Conservation (phyloP, 2,888 invertebrate genomes). For the Ametastegia equiseti region DNA sequence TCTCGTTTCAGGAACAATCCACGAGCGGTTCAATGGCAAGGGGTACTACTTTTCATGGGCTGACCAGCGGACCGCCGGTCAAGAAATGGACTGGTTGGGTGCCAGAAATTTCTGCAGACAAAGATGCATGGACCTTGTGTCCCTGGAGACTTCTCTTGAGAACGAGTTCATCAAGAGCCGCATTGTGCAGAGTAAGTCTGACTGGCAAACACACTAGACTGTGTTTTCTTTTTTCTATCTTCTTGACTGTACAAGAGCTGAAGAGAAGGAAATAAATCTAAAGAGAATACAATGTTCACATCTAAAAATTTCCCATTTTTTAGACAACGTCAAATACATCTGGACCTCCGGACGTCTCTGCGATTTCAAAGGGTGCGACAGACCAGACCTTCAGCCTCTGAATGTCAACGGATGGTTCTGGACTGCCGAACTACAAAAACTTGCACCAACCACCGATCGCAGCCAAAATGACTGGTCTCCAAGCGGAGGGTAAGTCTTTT, state of each 20-base stretch:
- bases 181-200: conserved; percentile 84
- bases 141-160: conserved; percentile 90
- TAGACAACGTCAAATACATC: conserved; percentile 88
- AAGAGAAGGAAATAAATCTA: too few relatives aligned
- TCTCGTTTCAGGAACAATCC: conserved; percentile 70
- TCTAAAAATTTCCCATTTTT: conserved; percentile 53
- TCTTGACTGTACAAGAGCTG: too few relatives aligned
- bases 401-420: conserved; percentile 94
- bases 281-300: not conserved
- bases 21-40: conserved; percentile 78
- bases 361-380: conserved; percentile 93
- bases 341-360: conserved; percentile 95
- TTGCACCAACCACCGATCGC: conserved; percentile 89
- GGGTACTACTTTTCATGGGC: conserved; percentile 95
- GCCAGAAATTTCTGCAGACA: conserved; percentile 92
- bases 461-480: conserved; percentile 93
- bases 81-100: conserved; percentile 90
- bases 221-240: not conserved
- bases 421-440: conserved; percentile 91
- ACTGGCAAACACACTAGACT: not conserved
- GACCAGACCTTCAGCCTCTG: conserved; percentile 89
- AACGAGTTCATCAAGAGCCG: conserved; percentile 92
- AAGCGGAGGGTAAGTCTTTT: conserved; percentile 82
- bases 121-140: conserved; percentile 93
- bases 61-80: conserved; percentile 84